Conservation (phyloP, 1,140 invertebrate species). For the Lordiphosa stackelbergi region DNA sequence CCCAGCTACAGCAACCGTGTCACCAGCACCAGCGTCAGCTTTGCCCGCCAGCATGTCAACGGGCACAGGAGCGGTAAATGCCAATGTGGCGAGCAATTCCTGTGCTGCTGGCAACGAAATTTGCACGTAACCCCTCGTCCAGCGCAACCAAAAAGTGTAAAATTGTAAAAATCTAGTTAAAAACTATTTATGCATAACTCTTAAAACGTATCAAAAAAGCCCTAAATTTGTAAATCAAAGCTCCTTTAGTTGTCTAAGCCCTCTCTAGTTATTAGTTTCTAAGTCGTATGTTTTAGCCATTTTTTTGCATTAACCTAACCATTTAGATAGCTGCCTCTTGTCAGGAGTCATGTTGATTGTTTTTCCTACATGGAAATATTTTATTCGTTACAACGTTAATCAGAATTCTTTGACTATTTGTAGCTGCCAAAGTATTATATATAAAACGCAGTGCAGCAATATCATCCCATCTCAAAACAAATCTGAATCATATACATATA, state of each 20-base stretch:
- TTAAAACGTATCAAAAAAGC: slow-evolving; percentile 17
- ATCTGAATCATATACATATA: not conserved
- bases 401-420: slow-evolving; percentile 29
- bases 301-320: not conserved
- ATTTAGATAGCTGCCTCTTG: no score
- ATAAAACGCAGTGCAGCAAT: slow-evolving; percentile 30
- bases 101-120: slow-evolving; percentile 60
- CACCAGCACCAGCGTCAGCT: slow-evolving; percentile 12
- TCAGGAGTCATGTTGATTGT: no score
- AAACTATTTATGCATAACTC: slow-evolving; percentile 26
- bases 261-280: slow-evolving; percentile 38
- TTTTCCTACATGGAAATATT: slow-evolving; percentile 3
- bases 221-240: no score
- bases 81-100: slow-evolving; percentile 54
- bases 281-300: slow-evolving; percentile 48
- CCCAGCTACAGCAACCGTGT: slow-evolving; percentile 7
- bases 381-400: slow-evolving; percentile 33
- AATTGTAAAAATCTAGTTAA: slow-evolving; percentile 40
- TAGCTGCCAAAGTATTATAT: slow-evolving; percentile 65
- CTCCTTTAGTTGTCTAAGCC: no score
- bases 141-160: slow-evolving; percentile 51
- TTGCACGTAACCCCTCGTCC: slow-evolving; percentile 63
- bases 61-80: slow-evolving; percentile 51
- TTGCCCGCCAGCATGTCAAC: slow-evolving; percentile 59
- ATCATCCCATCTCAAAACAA: slow-evolving; percentile 53